A percentile compares a stretch with the other conserved stretches of the same genome.
phyloP scores from a whole-genome alignment of 2,888 invertebrate species.

The Clepsis dumicolana region DNA sequence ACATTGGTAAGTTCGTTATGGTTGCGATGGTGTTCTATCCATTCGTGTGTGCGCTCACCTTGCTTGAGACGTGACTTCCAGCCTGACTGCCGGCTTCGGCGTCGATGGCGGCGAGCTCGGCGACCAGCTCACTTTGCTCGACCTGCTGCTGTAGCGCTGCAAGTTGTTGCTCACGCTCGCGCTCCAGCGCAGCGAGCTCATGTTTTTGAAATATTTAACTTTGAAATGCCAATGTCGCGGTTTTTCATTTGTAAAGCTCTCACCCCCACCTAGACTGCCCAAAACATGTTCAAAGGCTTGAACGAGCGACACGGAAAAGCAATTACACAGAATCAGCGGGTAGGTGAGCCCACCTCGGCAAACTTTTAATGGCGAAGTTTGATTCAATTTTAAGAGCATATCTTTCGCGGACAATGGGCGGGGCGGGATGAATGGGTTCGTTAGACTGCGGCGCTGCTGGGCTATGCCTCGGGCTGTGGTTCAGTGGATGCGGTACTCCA shows the following conservation, averaged over 20 bases:
- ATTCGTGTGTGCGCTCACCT: too few relatives aligned
- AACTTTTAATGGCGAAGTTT: conserved; percentile 71
- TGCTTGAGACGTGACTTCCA: too few relatives aligned
- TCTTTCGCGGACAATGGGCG: conserved; percentile 57
- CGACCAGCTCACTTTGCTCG: too few relatives aligned
- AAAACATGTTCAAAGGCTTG: conserved; percentile 11
- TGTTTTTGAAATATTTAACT: too few relatives aligned
- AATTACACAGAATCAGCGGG: conserved; percentile 25
- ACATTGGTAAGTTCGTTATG: too few relatives aligned
- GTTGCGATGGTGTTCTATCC: too few relatives aligned
- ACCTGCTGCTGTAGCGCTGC: too few relatives aligned
- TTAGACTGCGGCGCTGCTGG: conserved; percentile 49
- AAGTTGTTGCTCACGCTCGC: too few relatives aligned
- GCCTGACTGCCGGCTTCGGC: too few relatives aligned
- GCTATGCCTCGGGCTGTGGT: background rate
- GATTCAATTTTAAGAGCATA: conserved; percentile 67
- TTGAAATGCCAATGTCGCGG: too few relatives aligned
- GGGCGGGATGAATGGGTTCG: conserved; percentile 61
- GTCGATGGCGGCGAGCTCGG: too few relatives aligned
- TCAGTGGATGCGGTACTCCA: conserved; percentile 26
- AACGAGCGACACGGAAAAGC: conserved; percentile 30
- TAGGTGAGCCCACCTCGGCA: conserved; percentile 46
- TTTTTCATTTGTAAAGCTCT: background rate
- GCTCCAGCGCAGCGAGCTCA: too few relatives aligned
- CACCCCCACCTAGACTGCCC: background rate